Evolutionary conservation across 2,888 invertebrate species (phyloP).

Genomic region (Sinelater perroti): DNA sequence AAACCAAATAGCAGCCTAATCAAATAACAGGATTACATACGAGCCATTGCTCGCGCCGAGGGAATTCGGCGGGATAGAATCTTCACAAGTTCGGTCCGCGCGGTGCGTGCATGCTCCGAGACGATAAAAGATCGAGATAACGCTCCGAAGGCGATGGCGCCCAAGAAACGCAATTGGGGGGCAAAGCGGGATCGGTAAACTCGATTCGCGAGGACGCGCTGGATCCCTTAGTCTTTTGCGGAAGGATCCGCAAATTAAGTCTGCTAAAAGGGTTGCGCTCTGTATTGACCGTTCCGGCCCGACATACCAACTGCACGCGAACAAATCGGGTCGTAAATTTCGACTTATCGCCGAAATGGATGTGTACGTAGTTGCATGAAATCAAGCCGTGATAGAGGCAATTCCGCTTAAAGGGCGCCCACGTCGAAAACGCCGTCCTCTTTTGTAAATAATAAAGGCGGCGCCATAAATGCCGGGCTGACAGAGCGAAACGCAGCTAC

Average conservation of each 20-base stretch:
- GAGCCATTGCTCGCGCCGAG: constrained; percentile 39
- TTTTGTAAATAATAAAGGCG: constrained; percentile 4
- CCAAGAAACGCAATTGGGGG: constrained; percentile 26
- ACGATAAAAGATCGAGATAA: constrained; percentile 20
- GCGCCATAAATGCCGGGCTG: neutral
- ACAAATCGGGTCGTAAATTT: constrained; percentile 23
- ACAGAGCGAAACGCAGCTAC: neutral
- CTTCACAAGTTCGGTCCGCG: constrained; percentile 13
- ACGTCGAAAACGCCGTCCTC: neutral
- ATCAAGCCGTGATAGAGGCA: constrained; percentile 6
- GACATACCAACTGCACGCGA: constrained; percentile 14
- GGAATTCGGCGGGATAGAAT: constrained; percentile 16
- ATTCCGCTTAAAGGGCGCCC: neutral
- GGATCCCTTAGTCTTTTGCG: constrained; percentile 2
- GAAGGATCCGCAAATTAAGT: constrained; percentile 20
- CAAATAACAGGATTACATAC: constrained; percentile 43
- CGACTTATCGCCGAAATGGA: constrained; percentile 21
- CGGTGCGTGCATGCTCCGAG: constrained; percentile 7
- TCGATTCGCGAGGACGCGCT: constrained; percentile 9
- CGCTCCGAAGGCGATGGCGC: constrained; percentile 7
- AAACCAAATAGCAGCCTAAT: constrained; percentile 37
- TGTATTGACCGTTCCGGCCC: constrained; percentile 3
- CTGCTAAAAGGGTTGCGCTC: constrained; percentile 7
- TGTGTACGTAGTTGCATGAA: constrained; percentile 12
- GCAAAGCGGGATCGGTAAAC: constrained; percentile 25